phyloP scores from a whole-genome alignment of 2,797 vertebrate genomes.

The Psittacula derbiana region DNA sequence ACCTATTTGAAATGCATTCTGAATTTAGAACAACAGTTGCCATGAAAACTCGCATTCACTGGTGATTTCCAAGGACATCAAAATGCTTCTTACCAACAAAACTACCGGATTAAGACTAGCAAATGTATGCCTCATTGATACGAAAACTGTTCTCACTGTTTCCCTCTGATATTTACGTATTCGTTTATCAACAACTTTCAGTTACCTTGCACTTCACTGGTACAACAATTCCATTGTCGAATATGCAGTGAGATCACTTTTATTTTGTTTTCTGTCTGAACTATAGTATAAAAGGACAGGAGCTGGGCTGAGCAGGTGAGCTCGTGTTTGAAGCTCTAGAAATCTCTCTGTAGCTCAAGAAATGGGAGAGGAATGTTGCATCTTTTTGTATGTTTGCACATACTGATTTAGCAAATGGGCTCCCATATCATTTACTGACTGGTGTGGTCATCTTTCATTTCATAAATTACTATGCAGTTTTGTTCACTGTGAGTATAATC shows the following conservation, averaged over 20 bases:
- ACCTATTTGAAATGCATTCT: not conserved
- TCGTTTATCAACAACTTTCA: slow-evolving; percentile 4
- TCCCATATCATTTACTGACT: slow-evolving; percentile 49
- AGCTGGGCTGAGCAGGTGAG: slow-evolving; percentile 37
- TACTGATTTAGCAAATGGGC: slow-evolving; percentile 57
- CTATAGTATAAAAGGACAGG: not conserved
- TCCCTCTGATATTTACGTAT: not conserved
- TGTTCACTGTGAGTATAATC: slow-evolving; percentile 77
- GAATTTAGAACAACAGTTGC: slow-evolving; percentile 13
- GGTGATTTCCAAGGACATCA: not conserved
- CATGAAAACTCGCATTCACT: not conserved
- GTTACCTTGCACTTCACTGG: not conserved
- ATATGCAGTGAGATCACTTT: slow-evolving; percentile 48
- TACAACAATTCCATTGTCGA: slow-evolving; percentile 9
- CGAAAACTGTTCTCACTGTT: not conserved
- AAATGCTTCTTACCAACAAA: slow-evolving; percentile 15
- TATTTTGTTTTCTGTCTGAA: slow-evolving; percentile 25
- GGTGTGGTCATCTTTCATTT: slow-evolving; percentile 70
- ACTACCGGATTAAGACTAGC: not conserved
- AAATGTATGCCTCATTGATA: not conserved
- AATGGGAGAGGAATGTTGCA: not conserved
- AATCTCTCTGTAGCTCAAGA: slow-evolving; percentile 20
- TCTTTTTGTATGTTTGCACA: slow-evolving; percentile 63
- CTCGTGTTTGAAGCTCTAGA: not conserved
- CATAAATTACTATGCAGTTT: slow-evolving; percentile 78